A percentile compares a stretch with the other conserved stretches of the same genome.
Evolutionary conservation across 2,113 vertebrate genomes (phyloP).

Genomic region (Salvelinus namaycush): DNA sequence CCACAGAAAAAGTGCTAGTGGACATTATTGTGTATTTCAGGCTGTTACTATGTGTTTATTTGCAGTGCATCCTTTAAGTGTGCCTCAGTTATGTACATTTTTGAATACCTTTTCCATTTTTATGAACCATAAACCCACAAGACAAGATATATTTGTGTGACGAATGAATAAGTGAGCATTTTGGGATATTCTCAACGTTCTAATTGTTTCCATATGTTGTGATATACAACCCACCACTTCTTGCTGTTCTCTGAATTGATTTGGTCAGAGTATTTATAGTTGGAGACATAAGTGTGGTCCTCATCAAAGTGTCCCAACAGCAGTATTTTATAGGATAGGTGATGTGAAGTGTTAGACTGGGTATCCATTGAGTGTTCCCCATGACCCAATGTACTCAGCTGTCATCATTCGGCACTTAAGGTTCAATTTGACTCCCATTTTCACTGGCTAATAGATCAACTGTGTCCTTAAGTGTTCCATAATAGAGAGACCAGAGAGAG

Average conservation of each 20-base stretch:
- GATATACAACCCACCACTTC: constrained; percentile 29
- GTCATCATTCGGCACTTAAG: constrained; percentile 46
- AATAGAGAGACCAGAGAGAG: constrained; percentile 43
- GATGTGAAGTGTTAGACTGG: constrained; percentile 11
- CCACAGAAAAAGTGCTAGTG: constrained; percentile 29
- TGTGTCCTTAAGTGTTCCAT: constrained; percentile 51
- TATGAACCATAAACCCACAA: constrained; percentile 55
- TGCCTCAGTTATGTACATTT: constrained; percentile 35
- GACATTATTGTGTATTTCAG: constrained; percentile 43
- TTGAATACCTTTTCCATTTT: constrained; percentile 11
- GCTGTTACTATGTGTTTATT: constrained; percentile 42
- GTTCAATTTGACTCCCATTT: constrained; percentile 26
- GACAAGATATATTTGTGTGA: constrained; percentile 57
- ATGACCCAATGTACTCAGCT: constrained; percentile 24
- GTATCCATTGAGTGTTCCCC: constrained; percentile 25
- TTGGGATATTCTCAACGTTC: constrained; percentile 34
- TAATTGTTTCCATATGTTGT: constrained; percentile 59
- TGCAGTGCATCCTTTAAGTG: constrained; percentile 53
- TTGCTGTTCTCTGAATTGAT: constrained; percentile 6
- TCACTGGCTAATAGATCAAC: constrained; percentile 22
- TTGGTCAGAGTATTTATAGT: constrained; percentile 21
- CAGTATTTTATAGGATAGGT: too few species aligned
- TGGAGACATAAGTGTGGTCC: constrained; percentile 24
- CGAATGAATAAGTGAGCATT: constrained; percentile 12
- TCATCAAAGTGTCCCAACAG: background rate